phyloP scores from a whole-genome alignment of 37 sponge, comb jelly and placozoan species.

The Eunapius fragilis region DNA sequence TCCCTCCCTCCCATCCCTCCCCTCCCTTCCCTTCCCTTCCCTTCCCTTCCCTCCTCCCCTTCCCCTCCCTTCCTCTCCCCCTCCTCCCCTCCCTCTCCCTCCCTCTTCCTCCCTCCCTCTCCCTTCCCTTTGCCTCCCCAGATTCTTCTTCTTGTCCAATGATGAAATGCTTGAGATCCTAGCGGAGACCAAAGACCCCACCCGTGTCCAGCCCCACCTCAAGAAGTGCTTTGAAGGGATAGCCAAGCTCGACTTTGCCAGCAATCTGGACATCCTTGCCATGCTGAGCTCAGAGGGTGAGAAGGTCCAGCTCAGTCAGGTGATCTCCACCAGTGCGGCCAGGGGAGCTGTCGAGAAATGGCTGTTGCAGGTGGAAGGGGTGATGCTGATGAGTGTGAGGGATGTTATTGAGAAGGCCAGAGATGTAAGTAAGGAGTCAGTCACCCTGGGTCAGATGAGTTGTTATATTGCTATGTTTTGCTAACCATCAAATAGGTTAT shows the following conservation, averaged over 20 bases:
- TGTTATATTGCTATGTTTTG: no score
- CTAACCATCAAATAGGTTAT: no score
- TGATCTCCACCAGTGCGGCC: conserved; percentile 94
- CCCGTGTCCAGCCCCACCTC: conserved; percentile 97
- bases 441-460: no score
- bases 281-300: conserved; percentile 98
- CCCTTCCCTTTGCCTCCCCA: not conserved
- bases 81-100: not conserved
- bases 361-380: conserved; percentile 96
- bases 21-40: no score
- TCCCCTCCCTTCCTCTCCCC: no score
- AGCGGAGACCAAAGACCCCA: conserved; percentile 99
- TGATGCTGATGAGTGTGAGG: conserved; percentile 80
- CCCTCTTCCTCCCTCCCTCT: not conserved
- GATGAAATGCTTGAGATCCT: conserved; percentile 99
- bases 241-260: conserved; percentile 84
- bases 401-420: conserved; percentile 81
- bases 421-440: conserved; percentile 85
- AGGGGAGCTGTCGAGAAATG: conserved; percentile 99
- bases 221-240: conserved; percentile 99
- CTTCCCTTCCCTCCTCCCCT: no score
- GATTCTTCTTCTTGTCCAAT: conserved; percentile 99
- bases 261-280: conserved; percentile 86
- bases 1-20: no score
- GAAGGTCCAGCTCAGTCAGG: conserved; percentile 85